A percentile compares a stretch with the other conserved stretches of the same genome.
Evolutionary conservation across 1,140 invertebrate genomes (phyloP).

Genomic region (Papilio polyxenes): DNA sequence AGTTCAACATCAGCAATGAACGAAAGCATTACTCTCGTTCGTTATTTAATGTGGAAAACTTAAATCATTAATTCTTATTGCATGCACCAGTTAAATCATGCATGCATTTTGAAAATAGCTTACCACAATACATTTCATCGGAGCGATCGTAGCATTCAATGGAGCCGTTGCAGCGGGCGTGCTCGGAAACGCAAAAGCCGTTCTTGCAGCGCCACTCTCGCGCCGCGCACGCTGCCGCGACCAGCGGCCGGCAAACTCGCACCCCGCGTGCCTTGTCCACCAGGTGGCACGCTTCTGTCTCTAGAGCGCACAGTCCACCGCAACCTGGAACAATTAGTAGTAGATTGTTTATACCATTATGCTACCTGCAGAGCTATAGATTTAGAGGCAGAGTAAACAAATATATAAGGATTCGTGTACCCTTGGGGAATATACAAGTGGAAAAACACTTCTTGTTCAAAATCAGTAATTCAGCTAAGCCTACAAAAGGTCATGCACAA

Average conservation of each 20-base stretch:
- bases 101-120: slow-evolving; percentile 47
- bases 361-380: too few relatives aligned
- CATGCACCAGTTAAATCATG: too few relatives aligned
- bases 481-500: background rate
- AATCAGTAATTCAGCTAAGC: too few relatives aligned
- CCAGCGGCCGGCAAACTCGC: slow-evolving; percentile 76
- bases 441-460: too few relatives aligned
- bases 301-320: slow-evolving; percentile 86
- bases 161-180: slow-evolving; percentile 87
- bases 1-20: too few relatives aligned
- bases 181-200: slow-evolving; percentile 85
- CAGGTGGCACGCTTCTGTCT: slow-evolving; percentile 86
- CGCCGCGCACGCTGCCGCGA: slow-evolving; percentile 77
- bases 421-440: too few relatives aligned
- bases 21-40: too few relatives aligned
- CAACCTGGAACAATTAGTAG: slow-evolving; percentile 78
- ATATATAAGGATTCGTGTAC: too few relatives aligned
- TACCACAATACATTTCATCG: slow-evolving; percentile 90
- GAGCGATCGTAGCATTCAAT: slow-evolving; percentile 90
- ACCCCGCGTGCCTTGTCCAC: slow-evolving; percentile 80
- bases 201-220: slow-evolving; percentile 87
- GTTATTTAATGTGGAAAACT: too few relatives aligned
- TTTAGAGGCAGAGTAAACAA: too few relatives aligned
- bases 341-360: too few relatives aligned
- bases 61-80: too few relatives aligned